Base-by-base conservation (phyloP, 2,888 invertebrate species). In the Ectemnius cavifrons region DNA sequence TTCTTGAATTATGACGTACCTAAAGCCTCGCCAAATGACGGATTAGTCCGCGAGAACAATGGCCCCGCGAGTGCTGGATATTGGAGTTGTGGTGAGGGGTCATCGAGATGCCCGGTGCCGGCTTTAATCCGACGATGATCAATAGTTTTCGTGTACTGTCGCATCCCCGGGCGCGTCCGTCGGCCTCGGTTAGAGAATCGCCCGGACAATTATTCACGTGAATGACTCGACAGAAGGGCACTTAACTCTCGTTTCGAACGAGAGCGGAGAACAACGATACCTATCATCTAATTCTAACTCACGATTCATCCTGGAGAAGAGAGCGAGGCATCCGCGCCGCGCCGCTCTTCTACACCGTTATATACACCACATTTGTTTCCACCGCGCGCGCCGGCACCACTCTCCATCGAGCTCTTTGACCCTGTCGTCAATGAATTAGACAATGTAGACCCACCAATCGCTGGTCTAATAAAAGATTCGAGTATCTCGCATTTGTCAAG, bases 271-370 rank as follows among this genome's bases (percentile, higher is more conserved):
- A 83, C 80, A 75, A 81, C 75, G 80, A 83, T 78, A 74, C 72
- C 77, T 62, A 77, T 78, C 78, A 58, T 78, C 77, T 80, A 80
- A 81, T 83, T 83, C 73, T 75, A 80, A 80, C 67, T 68, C 71
- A 66, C 73, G 77, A 78, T 76, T 81, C 79, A 78, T 61, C 62
- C 56, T 59, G 47, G 14, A 23, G 28, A 46, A 63, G 37, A 37
- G 37, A 37, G 37, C 37, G 8, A 6, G 37, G 37, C 37, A 8
- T 11, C 37, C 37, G 8, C 37, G 37, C 37, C 37, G 37, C 37
- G 8, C 37, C 37, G 37, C 37, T 37, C 37, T 37, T 11, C 37
- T 37, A 37, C 37, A 78, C 67, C 70, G 67, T 73, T 79, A 67
- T 57, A 63, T 8, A 37, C 37, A 11, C 64, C 57, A 63, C 60